These are phyloP conservation scores for Channa maculata DNA, from an alignment of 2,113 vertebrate genomes.

Conservation along the genomic window DNA sequence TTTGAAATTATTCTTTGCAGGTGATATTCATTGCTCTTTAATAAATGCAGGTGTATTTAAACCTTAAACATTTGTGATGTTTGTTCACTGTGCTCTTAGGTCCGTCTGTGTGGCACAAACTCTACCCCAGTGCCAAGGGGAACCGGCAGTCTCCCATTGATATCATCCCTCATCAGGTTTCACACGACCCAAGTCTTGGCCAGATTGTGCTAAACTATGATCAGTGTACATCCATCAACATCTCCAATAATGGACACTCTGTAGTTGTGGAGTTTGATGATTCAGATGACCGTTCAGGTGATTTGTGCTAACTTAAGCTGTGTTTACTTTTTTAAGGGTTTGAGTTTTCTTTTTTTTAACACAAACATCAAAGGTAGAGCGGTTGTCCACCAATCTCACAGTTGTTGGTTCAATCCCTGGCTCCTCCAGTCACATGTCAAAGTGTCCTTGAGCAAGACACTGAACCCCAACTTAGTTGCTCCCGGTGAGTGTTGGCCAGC, in stretches of 20 bases:
- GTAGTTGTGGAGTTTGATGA: conserved; percentile 95
- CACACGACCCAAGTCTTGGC: conserved; percentile 86
- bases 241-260: conserved; percentile 94
- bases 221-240: conserved; percentile 87
- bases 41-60: neutral
- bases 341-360: no score
- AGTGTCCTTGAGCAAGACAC: no score
- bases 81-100: conserved; percentile 75
- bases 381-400: no score
- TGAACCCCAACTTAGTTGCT: no score
- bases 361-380: no score
- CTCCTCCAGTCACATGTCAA: no score
- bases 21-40: no score
- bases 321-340: neutral
- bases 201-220: conserved; percentile 88
- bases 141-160: conserved; percentile 93
- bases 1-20: no score
- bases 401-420: no score
- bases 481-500: no score
- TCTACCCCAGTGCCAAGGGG: conserved; percentile 90
- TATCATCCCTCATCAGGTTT: conserved; percentile 87
- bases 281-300: conserved; percentile 90
- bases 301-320: neutral
- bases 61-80: neutral
- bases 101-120: conserved; percentile 90